These are phyloP conservation scores for Carettochelys insculpta DNA, from an alignment of 2,113 vertebrate genomes.

Conservation along the genomic window DNA sequence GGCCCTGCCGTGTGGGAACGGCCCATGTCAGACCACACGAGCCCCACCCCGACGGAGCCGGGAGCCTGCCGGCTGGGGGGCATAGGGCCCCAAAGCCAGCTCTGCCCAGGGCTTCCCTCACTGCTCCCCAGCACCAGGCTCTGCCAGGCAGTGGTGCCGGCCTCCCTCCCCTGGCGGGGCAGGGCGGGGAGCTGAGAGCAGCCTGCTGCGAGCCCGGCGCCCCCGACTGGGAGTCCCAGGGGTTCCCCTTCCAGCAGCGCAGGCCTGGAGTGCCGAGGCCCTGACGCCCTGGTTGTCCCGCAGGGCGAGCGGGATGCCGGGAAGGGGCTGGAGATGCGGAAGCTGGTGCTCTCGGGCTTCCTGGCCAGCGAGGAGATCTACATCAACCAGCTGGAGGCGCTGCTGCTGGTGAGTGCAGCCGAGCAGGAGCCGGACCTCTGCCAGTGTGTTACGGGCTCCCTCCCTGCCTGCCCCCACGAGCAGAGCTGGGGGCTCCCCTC, in stretches of 20 bases:
- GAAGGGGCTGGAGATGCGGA: slow-evolving; percentile 97
- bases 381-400: slow-evolving; percentile 96
- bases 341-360: slow-evolving; percentile 94
- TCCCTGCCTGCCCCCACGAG: not conserved
- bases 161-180: not conserved
- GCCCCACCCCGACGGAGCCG: not conserved
- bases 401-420: slow-evolving; percentile 86
- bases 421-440: no score
- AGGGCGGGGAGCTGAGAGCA: not conserved
- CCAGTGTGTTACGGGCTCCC: no score
- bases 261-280: rapidly evolving
- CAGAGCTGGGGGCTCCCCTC: not conserved
- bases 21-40: not conserved
- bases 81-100: not conserved
- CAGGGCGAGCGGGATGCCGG: slow-evolving; percentile 87
- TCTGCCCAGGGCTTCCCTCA: not conserved
- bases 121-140: not conserved
- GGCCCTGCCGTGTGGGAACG: not conserved
- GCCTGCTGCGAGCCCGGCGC: no score
- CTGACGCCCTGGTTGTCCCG: not conserved
- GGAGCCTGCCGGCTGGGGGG: slow-evolving; percentile 16
- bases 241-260: not conserved
- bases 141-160: rapidly evolving
- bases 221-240: not conserved
- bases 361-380: slow-evolving; percentile 98